A percentile compares a stretch with the other conserved stretches of the same genome.
Evolutionary conservation across 2,797 vertebrate species (phyloP).

Genomic region (Tolypeutes matacus): DNA sequence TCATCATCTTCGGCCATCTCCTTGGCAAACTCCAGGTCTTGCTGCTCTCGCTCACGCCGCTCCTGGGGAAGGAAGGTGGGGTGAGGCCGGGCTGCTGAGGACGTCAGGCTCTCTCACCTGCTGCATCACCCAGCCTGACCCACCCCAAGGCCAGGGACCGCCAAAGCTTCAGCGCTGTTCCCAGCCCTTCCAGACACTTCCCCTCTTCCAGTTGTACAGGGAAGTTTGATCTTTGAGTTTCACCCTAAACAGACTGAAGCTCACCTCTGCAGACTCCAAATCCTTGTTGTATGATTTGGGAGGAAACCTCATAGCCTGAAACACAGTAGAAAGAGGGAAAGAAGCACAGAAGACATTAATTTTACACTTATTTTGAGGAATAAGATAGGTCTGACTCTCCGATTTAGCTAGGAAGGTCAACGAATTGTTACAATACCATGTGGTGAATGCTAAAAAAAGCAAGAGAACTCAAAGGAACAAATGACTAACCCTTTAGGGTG

Average conservation of each 20-base stretch:
- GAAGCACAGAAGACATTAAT: neutral
- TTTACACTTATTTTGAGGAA: too few species aligned
- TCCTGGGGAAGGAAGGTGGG: constrained; percentile 88
- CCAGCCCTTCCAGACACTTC: neutral
- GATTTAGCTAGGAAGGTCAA: neutral
- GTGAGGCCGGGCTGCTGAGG: neutral
- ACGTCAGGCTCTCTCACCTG: neutral
- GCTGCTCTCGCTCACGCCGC: constrained; percentile 96
- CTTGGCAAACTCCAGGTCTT: constrained; percentile 99
- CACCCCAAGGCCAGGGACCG: neutral
- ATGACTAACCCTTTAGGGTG: fast-evolving
- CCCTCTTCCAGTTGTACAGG: neutral
- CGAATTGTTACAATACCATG: fast-evolving
- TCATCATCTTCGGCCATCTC: constrained; percentile 99
- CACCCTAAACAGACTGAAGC: neutral
- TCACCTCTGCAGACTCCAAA: constrained; percentile 98
- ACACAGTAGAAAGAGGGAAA: neutral
- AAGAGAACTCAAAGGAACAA: neutral
- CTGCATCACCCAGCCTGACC: fast-evolving
- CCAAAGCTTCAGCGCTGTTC: neutral
- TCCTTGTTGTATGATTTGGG: constrained; percentile 99
- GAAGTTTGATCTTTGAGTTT: neutral
- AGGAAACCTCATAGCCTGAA: constrained; percentile 97
- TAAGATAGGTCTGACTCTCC: fast-evolving
- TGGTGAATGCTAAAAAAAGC: neutral